Base-by-base conservation (phyloP, 2,888 invertebrate genomes). In the Hydrotaea cyrtoneurina region DNA sequence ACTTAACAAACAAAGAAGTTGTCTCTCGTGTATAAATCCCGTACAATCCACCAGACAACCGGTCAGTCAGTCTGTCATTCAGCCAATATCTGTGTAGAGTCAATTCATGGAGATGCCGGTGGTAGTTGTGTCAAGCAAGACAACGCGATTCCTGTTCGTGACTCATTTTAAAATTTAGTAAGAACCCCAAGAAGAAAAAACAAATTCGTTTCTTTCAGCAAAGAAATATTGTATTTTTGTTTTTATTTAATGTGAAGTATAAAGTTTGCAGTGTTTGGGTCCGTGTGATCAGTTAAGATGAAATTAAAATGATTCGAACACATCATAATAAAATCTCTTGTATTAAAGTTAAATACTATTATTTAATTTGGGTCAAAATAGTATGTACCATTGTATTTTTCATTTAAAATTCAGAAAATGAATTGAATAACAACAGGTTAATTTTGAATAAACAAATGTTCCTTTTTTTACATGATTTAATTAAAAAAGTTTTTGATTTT, bases 61-160 rank as follows among this genome's bases (percentile, higher is more conserved):
- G 1, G 26, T 15, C 59, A 23, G 13, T 21, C 59, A 26, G 13
- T 23, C 17, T 8, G 57, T 57, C 57, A 57, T 19, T 43, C 43
- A 43, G 19, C 26, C 59, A 59, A 59, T 59, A 59, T 26, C 2
- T 59, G 26, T 26, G 13, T 21, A 10, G 19, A 17, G 7, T 7
- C 19, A n/a, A 53, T 46, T 46, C 2, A 7, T 53, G 8, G 23
- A 57, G 2, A 23, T 59, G 23, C 2, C 1, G 26, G 15, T 59
- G 59, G 57, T 10, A 17, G 21, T 55, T 53, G 53, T 2, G 3
- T 2, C 53, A 55, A 8, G 7, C 21, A 55, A 55, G 55, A 55
- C 55, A 55, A 55, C 19, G n/a, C n/a, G 17, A 83, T 74, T 83
- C 80, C 74, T 74, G 80, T 83, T 83, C 15, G 83, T 83, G 80